Evolutionary conservation across 2,888 invertebrate species (phyloP), one percentile per base, ranked within the genome.

Genomic region (Andricus curvator): DNA sequence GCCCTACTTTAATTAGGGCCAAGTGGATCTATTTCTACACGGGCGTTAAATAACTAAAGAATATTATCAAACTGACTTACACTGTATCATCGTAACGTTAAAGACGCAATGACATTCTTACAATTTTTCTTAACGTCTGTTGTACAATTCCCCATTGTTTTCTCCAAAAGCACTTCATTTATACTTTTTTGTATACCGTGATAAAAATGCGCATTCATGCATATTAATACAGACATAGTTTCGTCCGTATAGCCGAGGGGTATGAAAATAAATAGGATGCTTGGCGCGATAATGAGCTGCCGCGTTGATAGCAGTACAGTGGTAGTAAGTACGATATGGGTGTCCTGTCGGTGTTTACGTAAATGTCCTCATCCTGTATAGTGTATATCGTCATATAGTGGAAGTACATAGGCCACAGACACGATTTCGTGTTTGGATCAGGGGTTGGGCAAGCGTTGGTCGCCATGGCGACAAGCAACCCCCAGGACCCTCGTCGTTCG

Each of bases 391-490:
- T 37, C 8, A 37, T 78, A 77, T 83, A 81, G 82, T 79, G 80
- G 60, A 70, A 81, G 82, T 82, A 85, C 85, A 84, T 82, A 83
- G 81, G 82, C 83, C 80, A 80, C 80, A 83, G 82, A 82, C 84
- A 82, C 86, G 84, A 86, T 84, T 86, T 84, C 82, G 84, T 83
- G 84, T 85, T 85, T 84, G 86, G 84, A 83, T 83, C 82, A 84
- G 86, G 84, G 83, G 84, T 85, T 83, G 85, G 85, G 83, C 85
- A 87, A 89, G 89, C 85, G 90, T 88, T 88, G 90, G 92, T 92
- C 89, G 90, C 87, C 92, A 92, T 92, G 92, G 84, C 90, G 90
- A 92, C 92, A 90, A 91, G 90, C 91, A 91, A 90, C 92, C 92
- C 92, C 91, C 89, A 90, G 91, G 90, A 92, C 89, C 89, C 89